phyloP scores from a whole-genome alignment of 2,888 invertebrate genomes.

The Luffia ferchaultella region DNA sequence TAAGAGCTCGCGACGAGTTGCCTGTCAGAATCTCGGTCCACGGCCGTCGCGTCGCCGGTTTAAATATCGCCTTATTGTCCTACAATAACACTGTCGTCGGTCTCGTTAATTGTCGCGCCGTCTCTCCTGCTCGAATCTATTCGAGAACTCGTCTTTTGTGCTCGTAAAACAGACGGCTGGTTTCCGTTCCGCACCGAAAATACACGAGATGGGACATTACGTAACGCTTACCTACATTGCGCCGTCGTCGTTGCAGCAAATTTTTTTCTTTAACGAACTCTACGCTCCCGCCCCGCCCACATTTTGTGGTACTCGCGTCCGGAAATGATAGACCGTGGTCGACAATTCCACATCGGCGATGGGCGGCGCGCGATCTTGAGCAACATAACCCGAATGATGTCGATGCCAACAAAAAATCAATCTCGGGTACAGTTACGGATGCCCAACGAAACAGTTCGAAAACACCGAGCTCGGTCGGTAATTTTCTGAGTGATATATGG shows the following conservation, averaged over 20 bases:
- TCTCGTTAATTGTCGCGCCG: conserved; percentile 50
- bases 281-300: conserved; percentile 28
- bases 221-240: conserved; percentile 31
- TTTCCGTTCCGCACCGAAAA: conserved; percentile 32
- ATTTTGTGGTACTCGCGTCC: conserved; percentile 41
- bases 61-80: conserved; percentile 56
- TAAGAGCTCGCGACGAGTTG: conserved; percentile 53
- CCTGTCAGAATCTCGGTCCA: conserved; percentile 57
- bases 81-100: conserved; percentile 57
- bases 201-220: conserved; percentile 30
- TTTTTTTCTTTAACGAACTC: conserved; percentile 37
- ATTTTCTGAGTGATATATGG: not conserved
- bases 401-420: conserved; percentile 47
- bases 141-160: conserved; percentile 31
- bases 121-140: conserved; percentile 29
- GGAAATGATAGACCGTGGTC: conserved; percentile 37
- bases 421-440: conserved; percentile 48
- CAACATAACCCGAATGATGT: conserved; percentile 52
- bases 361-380: conserved; percentile 34
- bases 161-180: conserved; percentile 36
- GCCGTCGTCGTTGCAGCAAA: conserved; percentile 33
- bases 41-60: conserved; percentile 40
- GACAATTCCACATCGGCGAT: conserved; percentile 33
- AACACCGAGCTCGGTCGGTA: conserved; percentile 12
- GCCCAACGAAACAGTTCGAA: conserved; percentile 28